Evolutionary conservation across 2,888 invertebrate genomes (phyloP), one percentile per base, ranked within the genome.

Genomic region (Athalia rosae): DNA sequence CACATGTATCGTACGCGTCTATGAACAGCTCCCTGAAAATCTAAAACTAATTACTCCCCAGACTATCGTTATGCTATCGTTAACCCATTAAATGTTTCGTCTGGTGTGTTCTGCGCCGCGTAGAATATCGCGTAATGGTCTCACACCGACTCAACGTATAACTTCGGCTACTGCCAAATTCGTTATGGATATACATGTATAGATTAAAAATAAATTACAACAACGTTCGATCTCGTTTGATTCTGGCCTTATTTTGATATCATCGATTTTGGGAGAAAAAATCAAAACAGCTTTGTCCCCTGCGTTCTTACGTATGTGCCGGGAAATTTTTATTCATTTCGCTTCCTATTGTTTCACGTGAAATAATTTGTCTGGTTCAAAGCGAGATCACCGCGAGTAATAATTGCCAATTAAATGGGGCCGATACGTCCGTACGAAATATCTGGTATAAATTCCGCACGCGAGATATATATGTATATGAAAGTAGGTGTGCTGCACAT

Each of bases 61-160:
- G 81, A 79, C 79, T 76, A 78, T 79, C 81, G 82, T 80, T 79
- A 78, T 63, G 66, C 78, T 77, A 79, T 77, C 76, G 83, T 84
- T 81, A 83, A 80, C 79, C 79, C 81, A 82, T 81, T 82, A 82
- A 58, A 80, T 78, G 78, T 80, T 81, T 84, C 82, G 82, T 80
- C n/a, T 43, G 47, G 58, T 41, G 47, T 6, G 50, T 67, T 69
- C 69, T 8, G 50, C 45, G 28, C 15, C 13, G 47, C 41, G 28
- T 28, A 28, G 28, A 28, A 28, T 28, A 28, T 28, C 28, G 28
- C 28, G 28, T 28, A 28, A 28, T 28, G 28, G 28, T 28, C 28
- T 28, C 2, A 28, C 28, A 2, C 28, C 28, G 28, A 28, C 28
- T 28, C 28, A 28, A 53, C 53, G 15, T 13, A 61, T 4, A 61